Base-by-base conservation (phyloP, 2,113 vertebrate genomes). In the Sebastes schlegelii region DNA sequence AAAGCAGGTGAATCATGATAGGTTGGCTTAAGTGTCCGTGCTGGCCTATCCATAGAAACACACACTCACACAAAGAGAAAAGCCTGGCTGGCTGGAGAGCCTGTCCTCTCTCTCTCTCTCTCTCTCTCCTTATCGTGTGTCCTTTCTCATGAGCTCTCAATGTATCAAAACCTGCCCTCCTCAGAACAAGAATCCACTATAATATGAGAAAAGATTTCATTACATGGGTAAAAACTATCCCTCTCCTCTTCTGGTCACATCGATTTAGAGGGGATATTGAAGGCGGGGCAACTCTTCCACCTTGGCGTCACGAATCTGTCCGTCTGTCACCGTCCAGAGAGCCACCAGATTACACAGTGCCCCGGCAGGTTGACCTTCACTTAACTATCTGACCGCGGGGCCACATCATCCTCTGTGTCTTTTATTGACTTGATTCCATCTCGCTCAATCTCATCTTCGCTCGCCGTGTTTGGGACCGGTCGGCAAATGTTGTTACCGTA, bases 351-450 rank as follows among this genome's bases (percentile, higher is more conserved):
- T 92, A 89, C 69, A 79, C 60, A 11, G 4, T 2, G 85, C 51
- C 86, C 75, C 0, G 17, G 48, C 81, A 70, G 42, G 64, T 67
- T 89, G 94, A 93, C 94, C 94, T 92, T 88, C 84, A 83, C 85
- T 88, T 78, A 89, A 86, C 89, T 64, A 80, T 84, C 52, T 80
- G 84, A 86, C 91, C 89, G 7, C 69, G 4, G 84, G 57, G 82
- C 54, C 91, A 83, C 79, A 51, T 91, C 83, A 78, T 82, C 80
- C 77, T 57, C 68, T 65, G 6, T 83, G 78, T 88, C 80, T 64
- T 88, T 86, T 90, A 90, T 92, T 86, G 87, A 92, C 91, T 91
- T 79, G 83, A 93, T 90, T 89, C 83, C 82, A 86, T 88, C 87
- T 80, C 17, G 42, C 76, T 88, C 87, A 58, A 82, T 85, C 84